Conservation (phyloP, 2,113 vertebrate species). For the Aldabrachelys gigantea region DNA sequence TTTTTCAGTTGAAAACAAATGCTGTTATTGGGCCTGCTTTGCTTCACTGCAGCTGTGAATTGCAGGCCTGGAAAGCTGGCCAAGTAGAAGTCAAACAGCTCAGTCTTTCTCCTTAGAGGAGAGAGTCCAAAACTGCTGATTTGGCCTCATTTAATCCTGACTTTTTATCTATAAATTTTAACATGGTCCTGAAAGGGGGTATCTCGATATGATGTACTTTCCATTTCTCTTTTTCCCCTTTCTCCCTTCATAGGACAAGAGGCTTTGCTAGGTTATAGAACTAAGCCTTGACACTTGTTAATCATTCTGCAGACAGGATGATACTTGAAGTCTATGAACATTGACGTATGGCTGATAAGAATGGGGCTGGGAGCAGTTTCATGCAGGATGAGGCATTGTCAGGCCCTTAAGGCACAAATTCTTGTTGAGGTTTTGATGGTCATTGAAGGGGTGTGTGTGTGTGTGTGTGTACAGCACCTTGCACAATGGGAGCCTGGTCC, state of each 20-base stretch:
- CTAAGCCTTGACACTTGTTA: constrained; percentile 30
- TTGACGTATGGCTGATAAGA: neutral
- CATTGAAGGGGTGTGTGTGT: neutral
- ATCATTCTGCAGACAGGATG: constrained; percentile 35
- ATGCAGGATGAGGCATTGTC: neutral
- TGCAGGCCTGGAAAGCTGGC: constrained; percentile 66
- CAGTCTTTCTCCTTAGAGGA: constrained; percentile 61
- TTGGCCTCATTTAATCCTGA: constrained; percentile 64
- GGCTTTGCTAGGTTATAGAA: constrained; percentile 9
- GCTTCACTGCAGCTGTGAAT: constrained; percentile 76
- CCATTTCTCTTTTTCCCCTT: constrained; percentile 42
- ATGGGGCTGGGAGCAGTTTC: neutral
- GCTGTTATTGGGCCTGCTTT: constrained; percentile 64
- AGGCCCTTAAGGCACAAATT: neutral
- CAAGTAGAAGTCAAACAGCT: constrained; percentile 70
- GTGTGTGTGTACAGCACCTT: neutral
- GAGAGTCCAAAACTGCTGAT: constrained; percentile 75
- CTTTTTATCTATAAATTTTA: constrained; percentile 73
- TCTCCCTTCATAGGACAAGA: neutral
- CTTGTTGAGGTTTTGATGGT: neutral
- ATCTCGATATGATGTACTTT: constrained; percentile 53
- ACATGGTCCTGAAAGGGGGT: constrained; percentile 56
- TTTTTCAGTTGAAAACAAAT: constrained; percentile 74
- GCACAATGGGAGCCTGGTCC: neutral
- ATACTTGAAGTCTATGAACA: constrained; percentile 22